phyloP scores from a whole-genome alignment of 2,797 vertebrate genomes.

The Anas flavirostris region DNA sequence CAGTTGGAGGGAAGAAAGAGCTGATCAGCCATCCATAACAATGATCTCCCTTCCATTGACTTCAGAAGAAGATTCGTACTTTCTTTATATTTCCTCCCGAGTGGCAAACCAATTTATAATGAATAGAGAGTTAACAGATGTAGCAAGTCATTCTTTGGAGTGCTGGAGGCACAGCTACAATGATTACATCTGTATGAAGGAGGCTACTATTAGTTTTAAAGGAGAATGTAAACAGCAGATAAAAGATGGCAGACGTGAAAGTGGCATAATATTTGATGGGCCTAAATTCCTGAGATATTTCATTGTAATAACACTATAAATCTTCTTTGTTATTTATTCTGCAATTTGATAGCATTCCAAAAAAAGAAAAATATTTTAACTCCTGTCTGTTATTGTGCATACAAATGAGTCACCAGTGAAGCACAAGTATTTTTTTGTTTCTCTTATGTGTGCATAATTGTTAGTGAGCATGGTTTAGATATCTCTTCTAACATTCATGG shows the following conservation, averaged over 20 bases:
- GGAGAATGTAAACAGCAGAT: conserved; percentile 31
- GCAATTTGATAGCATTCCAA: background rate
- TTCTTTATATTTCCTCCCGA: background rate
- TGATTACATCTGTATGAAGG: background rate
- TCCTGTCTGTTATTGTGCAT: background rate
- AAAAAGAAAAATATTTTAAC: conserved; percentile 5
- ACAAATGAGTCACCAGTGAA: background rate
- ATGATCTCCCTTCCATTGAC: background rate
- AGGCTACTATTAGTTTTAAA: background rate
- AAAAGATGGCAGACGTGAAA: conserved; percentile 22
- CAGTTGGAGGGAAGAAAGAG: background rate
- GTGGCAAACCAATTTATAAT: no score
- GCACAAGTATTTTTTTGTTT: background rate
- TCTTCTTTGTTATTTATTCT: conserved; percentile 6
- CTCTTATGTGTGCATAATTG: background rate
- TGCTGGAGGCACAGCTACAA: conserved; percentile 23
- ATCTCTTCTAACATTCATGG: background rate
- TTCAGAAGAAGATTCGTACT: background rate
- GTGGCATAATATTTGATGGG: background rate
- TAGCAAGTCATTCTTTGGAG: background rate
- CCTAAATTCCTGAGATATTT: background rate
- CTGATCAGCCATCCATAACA: background rate
- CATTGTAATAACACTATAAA: conserved; percentile 11
- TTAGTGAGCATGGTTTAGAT: background rate
- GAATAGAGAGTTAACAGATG: background rate